Evolutionary conservation across 35 echinoderm and acorn worm genomes (phyloP).

Genomic region (Diadema setosum): DNA sequence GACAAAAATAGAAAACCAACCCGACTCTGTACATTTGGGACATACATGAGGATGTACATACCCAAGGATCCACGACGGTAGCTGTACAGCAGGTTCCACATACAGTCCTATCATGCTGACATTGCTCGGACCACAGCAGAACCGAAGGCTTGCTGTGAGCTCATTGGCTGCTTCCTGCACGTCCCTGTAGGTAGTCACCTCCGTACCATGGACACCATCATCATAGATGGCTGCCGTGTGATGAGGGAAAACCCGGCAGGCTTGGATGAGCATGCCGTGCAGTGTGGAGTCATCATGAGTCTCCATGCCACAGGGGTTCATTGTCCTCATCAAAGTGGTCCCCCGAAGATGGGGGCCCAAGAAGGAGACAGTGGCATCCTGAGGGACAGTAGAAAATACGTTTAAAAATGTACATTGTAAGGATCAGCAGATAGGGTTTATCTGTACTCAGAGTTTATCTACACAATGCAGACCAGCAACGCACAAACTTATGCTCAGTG

Average conservation of each 20-base stretch:
- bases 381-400: background rate
- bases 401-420: background rate
- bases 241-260: background rate
- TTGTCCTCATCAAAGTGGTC: no score
- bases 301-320: no score
- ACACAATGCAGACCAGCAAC: no score
- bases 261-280: background rate
- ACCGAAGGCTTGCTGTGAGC: background rate
- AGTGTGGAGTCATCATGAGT: no score
- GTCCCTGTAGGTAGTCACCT: background rate
- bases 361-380: background rate
- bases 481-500: no score
- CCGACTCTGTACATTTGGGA: background rate
- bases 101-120: constrained; percentile 31
- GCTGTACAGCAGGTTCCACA: background rate
- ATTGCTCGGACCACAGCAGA: background rate
- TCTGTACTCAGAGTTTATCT: no score
- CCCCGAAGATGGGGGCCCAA: background rate
- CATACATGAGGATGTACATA: background rate
- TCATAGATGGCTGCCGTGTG: constrained; percentile 47
- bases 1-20: no score
- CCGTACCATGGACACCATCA: background rate
- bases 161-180: background rate
- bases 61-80: constrained; percentile 47
- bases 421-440: no score